phyloP scores from a whole-genome alignment of 2,888 invertebrate species.

The Phlogophora meticulosa region DNA sequence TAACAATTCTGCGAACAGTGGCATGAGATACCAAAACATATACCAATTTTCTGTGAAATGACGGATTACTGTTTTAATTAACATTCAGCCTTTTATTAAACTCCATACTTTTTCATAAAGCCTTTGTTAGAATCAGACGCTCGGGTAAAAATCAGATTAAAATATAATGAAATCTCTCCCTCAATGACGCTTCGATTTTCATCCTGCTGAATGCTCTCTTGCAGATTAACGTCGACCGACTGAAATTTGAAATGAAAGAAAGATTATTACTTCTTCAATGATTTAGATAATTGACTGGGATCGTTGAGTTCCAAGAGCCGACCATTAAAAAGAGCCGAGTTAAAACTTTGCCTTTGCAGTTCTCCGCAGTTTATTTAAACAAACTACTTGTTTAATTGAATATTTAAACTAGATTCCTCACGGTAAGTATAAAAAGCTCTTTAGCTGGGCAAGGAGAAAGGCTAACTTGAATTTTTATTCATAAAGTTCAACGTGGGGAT shows the following conservation, averaged over 20 bases:
- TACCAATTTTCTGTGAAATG: too few species aligned
- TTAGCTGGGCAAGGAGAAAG: constrained; percentile 10
- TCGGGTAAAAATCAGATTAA: constrained; percentile 59
- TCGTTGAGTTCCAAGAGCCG: constrained; percentile 23
- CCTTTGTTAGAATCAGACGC: constrained; percentile 46
- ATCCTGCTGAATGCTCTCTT: constrained; percentile 72
- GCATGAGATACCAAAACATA: too few species aligned
- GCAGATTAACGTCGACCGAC: constrained; percentile 64
- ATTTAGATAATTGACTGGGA: constrained; percentile 70
- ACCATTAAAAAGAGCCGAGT: constrained; percentile 41
- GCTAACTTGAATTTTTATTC: constrained; percentile 35
- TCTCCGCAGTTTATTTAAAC: constrained; percentile 42
- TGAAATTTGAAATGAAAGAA: constrained; percentile 66
- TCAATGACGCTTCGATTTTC: constrained; percentile 63
- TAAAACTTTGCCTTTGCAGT: constrained; percentile 46
- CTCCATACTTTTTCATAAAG: constrained; percentile 47
- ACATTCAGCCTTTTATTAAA: constrained; percentile 37
- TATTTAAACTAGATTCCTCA: constrained; percentile 49
- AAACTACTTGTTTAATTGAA: constrained; percentile 59
- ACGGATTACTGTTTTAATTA: constrained; percentile 57
- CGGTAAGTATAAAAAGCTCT: constrained; percentile 23
- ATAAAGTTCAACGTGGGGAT: constrained; percentile 31
- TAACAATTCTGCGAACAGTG: too few species aligned
- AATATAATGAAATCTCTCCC: constrained; percentile 56
- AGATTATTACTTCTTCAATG: constrained; percentile 68